A percentile compares a stretch with the other conserved stretches of the same genome.
Conservation (phyloP, 2,797 vertebrate genomes). For the Myripristis murdjan region DNA sequence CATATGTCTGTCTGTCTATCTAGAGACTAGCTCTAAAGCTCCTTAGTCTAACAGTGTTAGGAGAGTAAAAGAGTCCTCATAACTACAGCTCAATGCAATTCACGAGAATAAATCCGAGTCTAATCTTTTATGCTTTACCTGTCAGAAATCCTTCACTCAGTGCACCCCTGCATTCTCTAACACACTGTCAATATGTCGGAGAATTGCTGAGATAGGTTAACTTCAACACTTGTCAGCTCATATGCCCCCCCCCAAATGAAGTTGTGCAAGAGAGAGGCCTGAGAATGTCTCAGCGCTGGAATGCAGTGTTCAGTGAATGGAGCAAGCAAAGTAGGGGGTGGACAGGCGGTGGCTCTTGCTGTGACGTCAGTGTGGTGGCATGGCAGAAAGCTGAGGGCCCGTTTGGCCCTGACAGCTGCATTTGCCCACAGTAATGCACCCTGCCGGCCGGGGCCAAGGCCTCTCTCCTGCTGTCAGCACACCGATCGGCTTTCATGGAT, state of each 20-base stretch:
- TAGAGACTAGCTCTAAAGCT: conserved; percentile 79
- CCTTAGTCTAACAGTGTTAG: conserved; percentile 80
- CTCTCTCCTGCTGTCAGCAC: conserved; percentile 82
- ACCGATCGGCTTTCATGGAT: conserved; percentile 85
- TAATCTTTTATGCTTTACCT: conserved; percentile 83
- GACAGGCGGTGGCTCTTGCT: conserved; percentile 69
- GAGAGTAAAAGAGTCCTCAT: conserved; percentile 78
- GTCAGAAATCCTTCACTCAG: conserved; percentile 75
- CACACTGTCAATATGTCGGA: conserved; percentile 78
- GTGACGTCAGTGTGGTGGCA: conserved; percentile 80
- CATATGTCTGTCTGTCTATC: conserved; percentile 84
- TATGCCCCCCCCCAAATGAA: conserved; percentile 72
- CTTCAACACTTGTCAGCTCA: conserved; percentile 81
- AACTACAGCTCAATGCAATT: conserved; percentile 76
- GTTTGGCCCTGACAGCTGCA: conserved; percentile 83
- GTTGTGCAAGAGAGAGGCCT: conserved; percentile 72
- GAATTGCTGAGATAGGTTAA: conserved; percentile 79
- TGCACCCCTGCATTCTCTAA: conserved; percentile 65
- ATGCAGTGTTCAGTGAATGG: conserved; percentile 78
- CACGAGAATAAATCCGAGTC: conserved; percentile 77
- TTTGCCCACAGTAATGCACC: conserved; percentile 81
- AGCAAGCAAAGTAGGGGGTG: conserved; percentile 50
- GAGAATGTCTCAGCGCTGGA: conserved; percentile 76
- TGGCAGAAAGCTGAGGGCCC: conserved; percentile 77
- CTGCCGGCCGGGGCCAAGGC: conserved; percentile 77